phyloP scores from a whole-genome alignment of 2,888 invertebrate genomes.

The Oligia strigilis region DNA sequence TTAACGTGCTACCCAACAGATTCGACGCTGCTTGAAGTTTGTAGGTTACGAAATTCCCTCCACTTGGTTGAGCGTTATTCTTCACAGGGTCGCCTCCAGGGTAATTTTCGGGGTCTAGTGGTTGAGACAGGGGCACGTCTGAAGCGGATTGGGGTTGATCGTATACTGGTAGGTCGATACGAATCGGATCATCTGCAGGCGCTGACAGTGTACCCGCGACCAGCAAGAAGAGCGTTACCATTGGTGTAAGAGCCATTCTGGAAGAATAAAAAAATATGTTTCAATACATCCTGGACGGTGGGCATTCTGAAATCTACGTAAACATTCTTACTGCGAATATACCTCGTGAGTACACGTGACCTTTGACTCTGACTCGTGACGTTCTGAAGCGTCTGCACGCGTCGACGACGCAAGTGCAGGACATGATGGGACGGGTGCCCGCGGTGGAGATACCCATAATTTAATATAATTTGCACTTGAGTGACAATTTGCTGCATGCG shows the following conservation, averaged over 20 bases:
- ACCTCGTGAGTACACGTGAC: background rate
- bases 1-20: constrained; percentile 67
- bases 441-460: background rate
- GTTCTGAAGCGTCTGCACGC: background rate
- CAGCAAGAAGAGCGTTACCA: constrained; percentile 67
- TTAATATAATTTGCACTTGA: background rate
- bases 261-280: constrained; percentile 50
- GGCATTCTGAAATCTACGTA: background rate
- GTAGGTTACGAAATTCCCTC: constrained; percentile 71
- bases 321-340: background rate
- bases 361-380: background rate
- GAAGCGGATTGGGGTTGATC: constrained; percentile 74
- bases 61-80: constrained; percentile 63
- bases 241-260: constrained; percentile 74
- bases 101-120: constrained; percentile 76
- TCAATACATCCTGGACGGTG: background rate
- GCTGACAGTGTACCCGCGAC: constrained; percentile 72
- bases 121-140: constrained; percentile 64
- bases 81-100: constrained; percentile 71
- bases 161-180: constrained; percentile 85
- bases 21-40: constrained; percentile 74
- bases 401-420: background rate
- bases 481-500: background rate
- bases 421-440: background rate
- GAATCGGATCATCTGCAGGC: constrained; percentile 82